phyloP scores from a whole-genome alignment of 2,797 vertebrate species.

The Aplochiton taeniatus region DNA sequence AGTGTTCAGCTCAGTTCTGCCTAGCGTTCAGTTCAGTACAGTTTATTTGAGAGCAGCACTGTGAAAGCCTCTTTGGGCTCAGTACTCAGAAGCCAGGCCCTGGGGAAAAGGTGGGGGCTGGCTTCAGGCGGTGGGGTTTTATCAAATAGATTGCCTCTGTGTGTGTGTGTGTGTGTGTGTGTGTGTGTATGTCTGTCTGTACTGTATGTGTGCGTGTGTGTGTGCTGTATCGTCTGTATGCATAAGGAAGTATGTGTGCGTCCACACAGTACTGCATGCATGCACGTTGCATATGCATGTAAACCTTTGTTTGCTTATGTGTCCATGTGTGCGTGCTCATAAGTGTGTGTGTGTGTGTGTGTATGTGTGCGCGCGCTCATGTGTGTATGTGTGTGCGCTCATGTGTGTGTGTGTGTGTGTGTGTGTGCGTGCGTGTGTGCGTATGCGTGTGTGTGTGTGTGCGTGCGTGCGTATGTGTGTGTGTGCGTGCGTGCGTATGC shows the following conservation, averaged over 20 bases:
- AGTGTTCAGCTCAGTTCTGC: too few species aligned
- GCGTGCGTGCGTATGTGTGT: neutral
- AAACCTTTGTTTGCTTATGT: neutral
- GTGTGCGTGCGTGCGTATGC: constrained; percentile 1
- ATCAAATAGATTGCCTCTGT: too few species aligned
- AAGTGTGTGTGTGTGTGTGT: neutral
- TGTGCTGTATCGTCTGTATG: neutral
- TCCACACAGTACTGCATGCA: neutral
- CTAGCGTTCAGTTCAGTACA: too few species aligned
- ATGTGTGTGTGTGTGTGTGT: neutral
- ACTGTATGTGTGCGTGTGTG: neutral
- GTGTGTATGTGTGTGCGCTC: neutral
- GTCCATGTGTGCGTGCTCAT: neutral
- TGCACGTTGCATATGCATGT: neutral
- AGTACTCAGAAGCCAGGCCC: too few species aligned
- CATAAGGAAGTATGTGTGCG: neutral
- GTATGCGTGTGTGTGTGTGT: neutral
- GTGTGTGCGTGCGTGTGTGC: neutral
- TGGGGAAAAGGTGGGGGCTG: too few species aligned
- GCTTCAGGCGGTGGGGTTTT: too few species aligned
- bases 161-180: constrained; percentile 1
- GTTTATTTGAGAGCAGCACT: too few species aligned
- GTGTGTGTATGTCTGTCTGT: neutral
- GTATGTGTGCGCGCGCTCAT: neutral
- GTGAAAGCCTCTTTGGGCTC: too few species aligned